Conservation (phyloP, 1,140 invertebrate genomes). For the Caerostris extrusa region DNA sequence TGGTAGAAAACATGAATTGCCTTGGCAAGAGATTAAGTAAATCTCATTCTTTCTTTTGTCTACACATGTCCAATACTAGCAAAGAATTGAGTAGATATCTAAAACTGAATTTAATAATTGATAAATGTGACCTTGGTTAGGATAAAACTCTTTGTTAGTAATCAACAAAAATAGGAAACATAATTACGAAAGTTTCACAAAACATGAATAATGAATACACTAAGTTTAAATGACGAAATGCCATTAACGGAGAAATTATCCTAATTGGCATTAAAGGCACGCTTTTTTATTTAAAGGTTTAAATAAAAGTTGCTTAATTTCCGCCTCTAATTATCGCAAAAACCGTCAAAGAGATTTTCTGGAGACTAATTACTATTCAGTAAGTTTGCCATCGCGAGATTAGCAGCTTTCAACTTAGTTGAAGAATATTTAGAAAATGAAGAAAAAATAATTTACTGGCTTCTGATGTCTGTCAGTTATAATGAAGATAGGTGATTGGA, state of each 20-base stretch:
- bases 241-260: conserved; percentile 32
- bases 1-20: no score
- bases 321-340: conserved; percentile 12
- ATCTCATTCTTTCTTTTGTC: not conserved
- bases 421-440: not conserved
- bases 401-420: not conserved
- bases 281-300: conserved; percentile 23
- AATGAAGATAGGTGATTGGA: not conserved
- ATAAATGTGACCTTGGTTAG: not conserved
- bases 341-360: not conserved
- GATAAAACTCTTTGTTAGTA: not conserved
- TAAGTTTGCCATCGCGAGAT: not conserved
- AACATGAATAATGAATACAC: conserved; percentile 13
- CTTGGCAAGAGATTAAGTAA: no score
- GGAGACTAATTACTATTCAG: conserved; percentile 32
- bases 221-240: conserved; percentile 16
- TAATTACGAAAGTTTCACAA: conserved; percentile 18
- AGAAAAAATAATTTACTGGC: not conserved
- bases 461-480: not conserved
- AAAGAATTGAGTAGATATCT: not conserved
- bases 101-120: not conserved
- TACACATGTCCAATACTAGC: not conserved
- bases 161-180: not conserved
- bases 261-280: conserved; percentile 31
- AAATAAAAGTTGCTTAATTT: conserved; percentile 16